Evolutionary conservation across 2,888 invertebrate genomes (phyloP), one percentile per base, ranked within the genome.

Genomic region (Drepanosiphum platanoidis): DNA sequence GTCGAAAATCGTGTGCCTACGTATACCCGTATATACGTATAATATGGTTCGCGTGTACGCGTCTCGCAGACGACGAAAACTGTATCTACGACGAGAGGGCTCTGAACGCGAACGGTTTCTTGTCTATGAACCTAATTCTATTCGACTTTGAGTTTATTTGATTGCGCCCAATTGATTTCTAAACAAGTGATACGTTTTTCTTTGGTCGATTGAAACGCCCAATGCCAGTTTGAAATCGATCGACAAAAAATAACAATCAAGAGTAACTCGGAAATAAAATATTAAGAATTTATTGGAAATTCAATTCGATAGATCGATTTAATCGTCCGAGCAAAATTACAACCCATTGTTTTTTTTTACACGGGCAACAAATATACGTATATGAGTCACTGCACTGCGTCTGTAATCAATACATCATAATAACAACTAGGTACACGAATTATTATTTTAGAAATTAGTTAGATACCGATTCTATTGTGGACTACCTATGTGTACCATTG

Each of bases 391-490:
- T 18, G 3, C 18, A 22, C 18, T 52, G 1, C 5, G 27, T 3
- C 64, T 1, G 52, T 22, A 52, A 52, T 52, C 18, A 5, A 64
- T 30, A 27, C 1, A 13, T n/a, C 13, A 9, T 30, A 61, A 64
- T 64, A 9, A n/a, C n/a, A n/a, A n/a, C n/a, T n/a, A n/a, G n/a
- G n/a, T 5, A 64, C 64, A n/a, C 30, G 9, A 64, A 13, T 30
- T 64, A 11, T 64, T 27, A 27, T 64, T 64, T 64, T 34, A 22
- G 36, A 80, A 80, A 70, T 52, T n/a, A 52, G 34, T 52, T n/a
- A 22, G 32, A 66, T 52, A 68, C 46, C 52, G 34, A 34, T 68
- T 68, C 79, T 79, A 64, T 52, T 79, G 46, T 79, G 27, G 68
- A 2, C 15, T 0, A 34, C 15, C n/a, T n/a, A n/a, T n/a, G n/a